Percentiles rank a stretch among this genome's conserved stretches.
Conservation (phyloP, 1,140 invertebrate genomes). For the Drosophila funebris region DNA sequence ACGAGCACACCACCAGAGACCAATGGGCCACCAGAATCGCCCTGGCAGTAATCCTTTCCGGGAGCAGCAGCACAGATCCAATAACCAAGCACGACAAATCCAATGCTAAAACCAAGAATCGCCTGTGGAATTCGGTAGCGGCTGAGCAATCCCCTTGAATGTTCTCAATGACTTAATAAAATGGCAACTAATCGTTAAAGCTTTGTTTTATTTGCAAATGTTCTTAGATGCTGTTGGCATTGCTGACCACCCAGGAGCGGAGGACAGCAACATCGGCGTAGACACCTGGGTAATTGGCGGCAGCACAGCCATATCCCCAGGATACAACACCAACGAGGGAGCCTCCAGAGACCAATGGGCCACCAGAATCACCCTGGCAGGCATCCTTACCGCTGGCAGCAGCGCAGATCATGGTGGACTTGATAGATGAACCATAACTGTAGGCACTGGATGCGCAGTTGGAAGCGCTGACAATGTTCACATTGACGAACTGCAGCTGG, state of each 20-base stretch:
- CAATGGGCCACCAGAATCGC: conserved; percentile 85
- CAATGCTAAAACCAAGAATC: conserved; percentile 71
- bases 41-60: conserved; percentile 62
- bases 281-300: conserved; percentile 85
- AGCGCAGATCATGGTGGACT: conserved; percentile 84
- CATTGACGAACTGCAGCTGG: conserved; percentile 52
- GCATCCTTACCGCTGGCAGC: conserved; percentile 55
- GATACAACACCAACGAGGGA: conserved; percentile 85
- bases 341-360: conserved; percentile 81
- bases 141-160: conserved; percentile 29
- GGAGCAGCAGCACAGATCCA: conserved; percentile 83
- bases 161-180: conserved; percentile 43
- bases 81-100: conserved; percentile 82
- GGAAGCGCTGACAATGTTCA: conserved; percentile 44
- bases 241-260: conserved; percentile 54
- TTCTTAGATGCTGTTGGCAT: conserved; percentile 13
- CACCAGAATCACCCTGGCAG: conserved; percentile 84
- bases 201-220: conserved; percentile 4
- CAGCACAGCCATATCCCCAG: conserved; percentile 87
- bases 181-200: not conserved
- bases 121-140: conserved; percentile 77
- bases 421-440: conserved; percentile 43
- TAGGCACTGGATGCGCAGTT: conserved; percentile 20
- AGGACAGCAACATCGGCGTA: conserved; percentile 85
- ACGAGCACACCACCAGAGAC: conserved; percentile 66